These are phyloP conservation scores for Pseudonaja textilis DNA, from an alignment of 2,113 vertebrate genomes.

Conservation along the genomic window DNA sequence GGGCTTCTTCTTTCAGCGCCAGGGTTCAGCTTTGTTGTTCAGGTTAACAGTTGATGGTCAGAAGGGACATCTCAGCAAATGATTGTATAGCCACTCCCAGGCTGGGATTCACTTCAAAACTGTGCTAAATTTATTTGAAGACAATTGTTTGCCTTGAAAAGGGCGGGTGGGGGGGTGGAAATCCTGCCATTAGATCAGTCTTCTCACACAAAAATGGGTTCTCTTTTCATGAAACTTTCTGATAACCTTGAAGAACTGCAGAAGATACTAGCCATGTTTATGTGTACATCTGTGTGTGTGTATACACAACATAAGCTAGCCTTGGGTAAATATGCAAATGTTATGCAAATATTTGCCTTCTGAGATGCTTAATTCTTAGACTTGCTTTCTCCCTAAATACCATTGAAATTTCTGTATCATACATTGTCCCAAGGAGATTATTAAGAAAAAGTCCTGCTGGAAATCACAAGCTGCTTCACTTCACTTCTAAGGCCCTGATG, in stretches of 20 bases:
- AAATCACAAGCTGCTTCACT: neutral
- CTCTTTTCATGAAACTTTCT: neutral
- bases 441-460: neutral
- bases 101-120: neutral
- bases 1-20: neutral
- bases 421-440: neutral
- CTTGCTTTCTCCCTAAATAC: neutral
- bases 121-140: neutral
- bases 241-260: neutral
- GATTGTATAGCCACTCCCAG: neutral
- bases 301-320: neutral
- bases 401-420: neutral
- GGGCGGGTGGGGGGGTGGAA: neutral
- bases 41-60: neutral
- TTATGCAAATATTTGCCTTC: neutral
- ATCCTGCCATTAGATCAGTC: neutral
- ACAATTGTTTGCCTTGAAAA: neutral
- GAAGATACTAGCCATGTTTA: neutral
- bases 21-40: neutral
- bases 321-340: neutral
- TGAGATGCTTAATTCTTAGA: neutral
- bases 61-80: neutral
- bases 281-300: neutral
- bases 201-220: neutral
- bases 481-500: neutral